A percentile compares a stretch with the other conserved stretches of the same genome.
phyloP scores from a whole-genome alignment of 92 coral and sea anemone genomes.

The Parazoanthus swiftii region DNA sequence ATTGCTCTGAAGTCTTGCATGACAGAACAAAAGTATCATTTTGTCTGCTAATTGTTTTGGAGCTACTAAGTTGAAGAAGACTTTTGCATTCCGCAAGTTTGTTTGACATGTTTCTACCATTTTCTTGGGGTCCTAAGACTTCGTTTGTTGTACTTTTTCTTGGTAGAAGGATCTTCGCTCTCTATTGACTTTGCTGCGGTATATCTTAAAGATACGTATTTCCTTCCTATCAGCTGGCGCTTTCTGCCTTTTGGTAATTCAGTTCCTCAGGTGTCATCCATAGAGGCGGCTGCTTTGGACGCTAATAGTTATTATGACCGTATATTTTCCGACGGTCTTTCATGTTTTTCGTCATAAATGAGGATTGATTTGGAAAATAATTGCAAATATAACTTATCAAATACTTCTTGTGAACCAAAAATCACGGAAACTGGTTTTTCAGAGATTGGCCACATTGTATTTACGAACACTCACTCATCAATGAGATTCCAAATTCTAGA shows the following conservation, averaged over 20 bases:
- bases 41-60: conserved; percentile 15
- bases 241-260: neutral
- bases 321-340: too few species aligned
- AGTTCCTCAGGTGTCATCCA: neutral
- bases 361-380: too few species aligned
- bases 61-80: conserved; percentile 11
- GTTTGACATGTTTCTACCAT: neutral
- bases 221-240: conserved; percentile 14
- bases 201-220: neutral
- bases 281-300: neutral
- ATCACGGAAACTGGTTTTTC: too few species aligned
- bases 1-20: conserved; percentile 3
- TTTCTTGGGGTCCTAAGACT: conserved; percentile 22
- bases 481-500: too few species aligned
- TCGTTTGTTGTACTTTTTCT: conserved; percentile 13
- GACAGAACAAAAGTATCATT: neutral
- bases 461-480: too few species aligned
- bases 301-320: too few species aligned
- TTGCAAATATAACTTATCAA: too few species aligned
- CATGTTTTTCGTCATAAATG: too few species aligned
- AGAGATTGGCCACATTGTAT: too few species aligned
- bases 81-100: too few species aligned
- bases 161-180: conserved; percentile 21
- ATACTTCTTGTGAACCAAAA: too few species aligned
- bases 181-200: conserved; percentile 17